Conservation (phyloP, 2,797 vertebrate genomes). For the Gadopsis marmoratus region DNA sequence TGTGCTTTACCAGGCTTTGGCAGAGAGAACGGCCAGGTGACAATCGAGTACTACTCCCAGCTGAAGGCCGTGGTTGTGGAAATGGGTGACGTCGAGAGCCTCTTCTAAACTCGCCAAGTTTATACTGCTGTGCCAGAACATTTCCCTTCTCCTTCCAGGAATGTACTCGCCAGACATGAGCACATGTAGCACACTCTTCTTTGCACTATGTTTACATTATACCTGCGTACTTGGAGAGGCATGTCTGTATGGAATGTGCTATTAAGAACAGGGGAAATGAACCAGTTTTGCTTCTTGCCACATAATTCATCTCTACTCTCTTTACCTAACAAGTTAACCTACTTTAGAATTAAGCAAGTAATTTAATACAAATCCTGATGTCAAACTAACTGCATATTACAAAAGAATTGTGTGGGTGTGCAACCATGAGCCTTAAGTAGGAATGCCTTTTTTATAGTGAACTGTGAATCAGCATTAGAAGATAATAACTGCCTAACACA, state of each 20-base stretch:
- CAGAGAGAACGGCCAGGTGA: slow-evolving; percentile 94
- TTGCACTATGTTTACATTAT: neutral
- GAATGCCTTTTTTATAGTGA: neutral
- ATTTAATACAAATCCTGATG: neutral
- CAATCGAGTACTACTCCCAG: slow-evolving; percentile 94
- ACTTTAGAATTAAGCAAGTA: neutral
- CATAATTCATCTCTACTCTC: neutral
- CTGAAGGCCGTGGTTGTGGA: slow-evolving; percentile 97
- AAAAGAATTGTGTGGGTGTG: neutral
- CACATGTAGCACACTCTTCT: neutral
- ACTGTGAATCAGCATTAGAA: neutral
- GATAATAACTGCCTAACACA: neutral
- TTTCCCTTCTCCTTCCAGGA: neutral
- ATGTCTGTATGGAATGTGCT: neutral
- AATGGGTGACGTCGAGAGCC: slow-evolving; percentile 93
- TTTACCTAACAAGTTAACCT: neutral
- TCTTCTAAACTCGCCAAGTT: slow-evolving; percentile 80
- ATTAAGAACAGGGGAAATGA: neutral
- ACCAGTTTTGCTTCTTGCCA: neutral
- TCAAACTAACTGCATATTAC: neutral
- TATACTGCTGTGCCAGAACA: neutral
- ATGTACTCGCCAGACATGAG: neutral
- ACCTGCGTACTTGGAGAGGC: rapidly evolving
- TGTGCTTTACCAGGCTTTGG: slow-evolving; percentile 89
- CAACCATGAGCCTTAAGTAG: neutral